Conservation (phyloP, 2,888 invertebrate species). For the Ophioninae sp. region DNA sequence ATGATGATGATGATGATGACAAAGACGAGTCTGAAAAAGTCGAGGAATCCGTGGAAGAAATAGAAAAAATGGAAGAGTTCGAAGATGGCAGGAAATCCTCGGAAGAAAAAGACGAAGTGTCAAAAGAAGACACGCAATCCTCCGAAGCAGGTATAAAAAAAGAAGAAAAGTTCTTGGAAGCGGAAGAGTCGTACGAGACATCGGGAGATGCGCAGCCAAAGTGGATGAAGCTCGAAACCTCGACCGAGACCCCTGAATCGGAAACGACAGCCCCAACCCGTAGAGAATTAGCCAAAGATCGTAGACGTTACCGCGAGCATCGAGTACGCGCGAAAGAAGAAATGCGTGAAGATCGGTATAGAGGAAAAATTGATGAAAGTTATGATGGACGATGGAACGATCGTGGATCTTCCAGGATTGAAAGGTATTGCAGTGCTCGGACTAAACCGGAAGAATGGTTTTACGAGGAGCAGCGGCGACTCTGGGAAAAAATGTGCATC, state of each 20-base stretch:
- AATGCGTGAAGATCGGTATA: constrained; percentile 6
- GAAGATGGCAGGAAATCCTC: neutral
- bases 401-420: neutral
- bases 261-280: constrained; percentile 16
- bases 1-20: neutral
- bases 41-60: neutral
- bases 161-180: neutral
- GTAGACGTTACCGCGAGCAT: constrained; percentile 25
- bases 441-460: constrained; percentile 50
- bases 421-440: neutral
- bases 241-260: constrained; percentile 26
- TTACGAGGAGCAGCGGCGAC: constrained; percentile 48
- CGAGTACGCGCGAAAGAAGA: constrained; percentile 27
- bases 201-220: constrained; percentile 14
- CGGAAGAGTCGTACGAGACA: neutral
- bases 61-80: neutral
- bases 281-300: neutral
- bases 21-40: neutral
- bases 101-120: neutral
- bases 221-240: constrained; percentile 7
- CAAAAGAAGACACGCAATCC: neutral
- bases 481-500: constrained; percentile 59
- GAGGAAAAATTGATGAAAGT: constrained; percentile 4
- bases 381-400: neutral
- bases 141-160: neutral